phyloP scores from a whole-genome alignment of 2,888 invertebrate species.

The Athalia circularis region DNA sequence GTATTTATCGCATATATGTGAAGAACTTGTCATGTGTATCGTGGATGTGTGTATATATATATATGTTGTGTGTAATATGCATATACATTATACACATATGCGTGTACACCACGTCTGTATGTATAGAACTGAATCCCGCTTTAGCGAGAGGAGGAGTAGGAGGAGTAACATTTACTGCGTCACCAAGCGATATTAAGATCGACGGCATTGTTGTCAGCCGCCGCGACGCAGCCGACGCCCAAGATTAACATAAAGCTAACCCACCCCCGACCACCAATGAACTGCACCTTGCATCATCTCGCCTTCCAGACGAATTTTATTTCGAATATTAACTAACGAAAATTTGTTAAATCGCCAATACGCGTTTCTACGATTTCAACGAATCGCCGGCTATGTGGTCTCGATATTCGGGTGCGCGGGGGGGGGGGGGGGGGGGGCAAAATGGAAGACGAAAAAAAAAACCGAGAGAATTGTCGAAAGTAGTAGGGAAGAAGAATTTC shows the following conservation, averaged over 20 bases:
- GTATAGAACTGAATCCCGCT: not conserved
- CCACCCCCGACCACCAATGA: slow-evolving; percentile 48
- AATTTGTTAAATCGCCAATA: slow-evolving; percentile 10
- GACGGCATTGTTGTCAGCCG: slow-evolving; percentile 69
- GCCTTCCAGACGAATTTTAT: slow-evolving; percentile 48
- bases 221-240: slow-evolving; percentile 65
- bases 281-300: slow-evolving; percentile 49
- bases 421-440: slow-evolving; percentile 6
- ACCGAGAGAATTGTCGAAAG: too few species aligned
- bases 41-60: not conserved
- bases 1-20: too few species aligned
- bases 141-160: not conserved
- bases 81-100: not conserved
- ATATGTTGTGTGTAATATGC: not conserved
- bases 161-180: slow-evolving; percentile 54
- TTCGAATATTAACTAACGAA: not conserved
- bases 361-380: too few species aligned
- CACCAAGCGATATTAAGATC: slow-evolving; percentile 71
- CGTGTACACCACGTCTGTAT: not conserved
- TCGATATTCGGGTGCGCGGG: too few species aligned
- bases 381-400: too few species aligned
- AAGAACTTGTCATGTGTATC: too few species aligned
- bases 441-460: not conserved
- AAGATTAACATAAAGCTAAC: slow-evolving; percentile 70
- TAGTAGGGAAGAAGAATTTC: too few species aligned